phyloP scores from a whole-genome alignment of 1,140 invertebrate species.

The Meloidogyne hapla region DNA sequence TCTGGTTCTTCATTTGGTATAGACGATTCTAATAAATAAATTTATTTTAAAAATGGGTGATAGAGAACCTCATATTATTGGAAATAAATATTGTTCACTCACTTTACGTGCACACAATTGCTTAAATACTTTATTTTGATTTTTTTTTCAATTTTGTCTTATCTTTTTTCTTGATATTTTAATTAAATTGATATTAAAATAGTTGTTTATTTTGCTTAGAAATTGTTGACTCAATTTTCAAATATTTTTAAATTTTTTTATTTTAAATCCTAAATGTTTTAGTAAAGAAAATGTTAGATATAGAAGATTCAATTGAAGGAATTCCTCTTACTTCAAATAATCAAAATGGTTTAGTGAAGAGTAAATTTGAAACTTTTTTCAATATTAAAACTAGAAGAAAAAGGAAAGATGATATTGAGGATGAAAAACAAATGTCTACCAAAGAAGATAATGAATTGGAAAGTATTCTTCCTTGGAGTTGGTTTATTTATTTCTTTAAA shows the following conservation, averaged over 20 bases:
- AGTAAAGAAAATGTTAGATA: slow-evolving; percentile 16
- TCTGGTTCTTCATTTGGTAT: slow-evolving; percentile 16
- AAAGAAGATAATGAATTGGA: neutral
- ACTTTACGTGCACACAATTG: neutral
- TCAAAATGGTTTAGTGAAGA: neutral
- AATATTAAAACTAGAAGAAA: slow-evolving; percentile 16
- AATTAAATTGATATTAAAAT: neutral
- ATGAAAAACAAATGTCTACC: neutral
- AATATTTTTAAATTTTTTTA: neutral
- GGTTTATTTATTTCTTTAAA: neutral
- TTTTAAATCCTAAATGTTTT: neutral
- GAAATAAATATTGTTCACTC: neutral
- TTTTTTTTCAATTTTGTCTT: neutral
- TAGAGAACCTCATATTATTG: neutral
- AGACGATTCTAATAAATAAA: slow-evolving; percentile 13
- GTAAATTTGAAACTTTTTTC: slow-evolving; percentile 11
- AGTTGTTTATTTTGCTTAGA: too few species aligned
- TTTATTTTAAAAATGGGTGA: neutral
- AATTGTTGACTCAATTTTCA: neutral
- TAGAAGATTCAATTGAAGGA: slow-evolving; percentile 23
- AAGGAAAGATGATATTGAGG: neutral
- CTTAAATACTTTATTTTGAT: slow-evolving; percentile 1
- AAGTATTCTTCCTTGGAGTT: slow-evolving; percentile 22
- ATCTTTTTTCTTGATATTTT: neutral
- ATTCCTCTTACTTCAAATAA: neutral